Evolutionary conservation across 2,888 invertebrate genomes (phyloP), one percentile per base, ranked within the genome.

Genomic region (Rhagonycha fulva): DNA sequence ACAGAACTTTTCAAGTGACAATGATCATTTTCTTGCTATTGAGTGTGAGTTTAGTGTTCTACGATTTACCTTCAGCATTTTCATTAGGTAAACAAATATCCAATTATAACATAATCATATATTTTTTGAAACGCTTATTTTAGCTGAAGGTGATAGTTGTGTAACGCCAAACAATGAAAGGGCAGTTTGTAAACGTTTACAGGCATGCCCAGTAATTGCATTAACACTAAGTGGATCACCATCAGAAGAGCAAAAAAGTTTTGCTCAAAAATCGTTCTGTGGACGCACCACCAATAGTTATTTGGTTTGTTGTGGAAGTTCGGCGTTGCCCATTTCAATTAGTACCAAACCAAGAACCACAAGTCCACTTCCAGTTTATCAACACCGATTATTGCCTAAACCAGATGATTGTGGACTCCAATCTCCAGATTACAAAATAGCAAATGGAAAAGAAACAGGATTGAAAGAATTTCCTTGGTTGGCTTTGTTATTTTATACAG

Each of bases 391-490:
- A 10, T 66, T 77, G n/a, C 72, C 77, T 0, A 23, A 63, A n/a
- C 14, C 7, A 28, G 23, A 19, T 5, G 19, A n/a, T 2, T 77
- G 77, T 47, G 77, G 77, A 7, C 4, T 70, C 3, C 62, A 77
- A 30, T 5, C n/a, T 30, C 47, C 66, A 3, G 68, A 78, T 12
- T 82, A 85, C 60, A 82, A 81, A 76, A 86, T 89, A 71, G 80
- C 84, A 14, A 84, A 86, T 47, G 89, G 89, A 4, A 82, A 85
- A 24, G 82, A 78, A 14, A 87, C 89, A 3, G 79, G 77, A 0
- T 82, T 90, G 11, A 88, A 88, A 74, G 87, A 90, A 78, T 89
- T 88, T 80, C 90, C 90, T 0, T 90, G 90, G 90, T 79, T 88
- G 77, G 87, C 84, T 0, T 79, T 90, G 1, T 83, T 90, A n/a